Evolutionary conservation across 2,888 invertebrate genomes (phyloP).

Genomic region (Rhogogaster chlorosoma): DNA sequence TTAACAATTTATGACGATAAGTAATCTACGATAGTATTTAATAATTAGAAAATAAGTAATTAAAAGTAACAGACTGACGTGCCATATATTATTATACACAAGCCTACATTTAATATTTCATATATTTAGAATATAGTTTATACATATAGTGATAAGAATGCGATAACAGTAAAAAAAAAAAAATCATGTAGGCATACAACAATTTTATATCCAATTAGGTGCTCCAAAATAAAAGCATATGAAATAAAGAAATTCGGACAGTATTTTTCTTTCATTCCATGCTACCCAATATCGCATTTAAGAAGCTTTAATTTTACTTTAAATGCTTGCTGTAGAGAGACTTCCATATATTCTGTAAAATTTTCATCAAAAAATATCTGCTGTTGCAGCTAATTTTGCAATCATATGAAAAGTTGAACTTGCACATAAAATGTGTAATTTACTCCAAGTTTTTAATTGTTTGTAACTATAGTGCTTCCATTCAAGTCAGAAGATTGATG

Average conservation of each 20-base stretch:
- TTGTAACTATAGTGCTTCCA: not conserved
- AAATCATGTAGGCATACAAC: slow-evolving; percentile 71
- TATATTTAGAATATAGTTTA: slow-evolving; percentile 73
- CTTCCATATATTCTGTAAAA: not conserved
- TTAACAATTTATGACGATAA: slow-evolving; percentile 56
- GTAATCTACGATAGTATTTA: slow-evolving; percentile 67
- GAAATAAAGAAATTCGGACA: slow-evolving; percentile 17
- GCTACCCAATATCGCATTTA: not conserved
- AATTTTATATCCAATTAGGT: slow-evolving; percentile 73
- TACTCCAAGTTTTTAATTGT: not conserved
- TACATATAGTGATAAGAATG: slow-evolving; percentile 67
- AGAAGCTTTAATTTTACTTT: not conserved
- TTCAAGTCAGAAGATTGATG: not conserved
- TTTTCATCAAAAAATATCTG: too few relatives aligned
- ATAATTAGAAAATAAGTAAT: slow-evolving; percentile 70
- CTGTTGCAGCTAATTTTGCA: not conserved
- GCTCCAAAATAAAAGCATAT: slow-evolving; percentile 72
- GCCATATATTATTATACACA: slow-evolving; percentile 74
- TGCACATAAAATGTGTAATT: not conserved
- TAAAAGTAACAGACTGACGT: slow-evolving; percentile 77
- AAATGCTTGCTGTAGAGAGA: not conserved
- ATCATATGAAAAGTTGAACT: not conserved
- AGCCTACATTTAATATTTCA: slow-evolving; percentile 73
- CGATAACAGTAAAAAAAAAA: slow-evolving; percentile 70
- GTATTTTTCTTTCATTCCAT: slow-evolving; percentile 24